Conservation (phyloP, 2,888 invertebrate genomes). For the Criorhina ranunculi region DNA sequence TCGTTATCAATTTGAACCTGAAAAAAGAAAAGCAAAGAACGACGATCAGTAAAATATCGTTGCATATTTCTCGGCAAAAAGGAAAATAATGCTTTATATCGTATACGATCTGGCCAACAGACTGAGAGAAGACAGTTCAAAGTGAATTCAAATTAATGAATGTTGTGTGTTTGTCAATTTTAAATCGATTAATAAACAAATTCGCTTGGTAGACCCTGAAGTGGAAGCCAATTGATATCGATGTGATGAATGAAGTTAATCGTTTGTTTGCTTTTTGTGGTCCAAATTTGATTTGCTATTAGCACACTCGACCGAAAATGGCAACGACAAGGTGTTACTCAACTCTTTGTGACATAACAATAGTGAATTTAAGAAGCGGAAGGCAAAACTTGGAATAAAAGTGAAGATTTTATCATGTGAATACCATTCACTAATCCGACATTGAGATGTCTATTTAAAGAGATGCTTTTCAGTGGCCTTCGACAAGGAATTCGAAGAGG, state of each 20-base stretch:
- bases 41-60: background rate
- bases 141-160: conserved; percentile 15
- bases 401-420: conserved; percentile 25
- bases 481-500: conserved; percentile 22
- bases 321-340: conserved; percentile 43
- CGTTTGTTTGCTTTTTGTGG: conserved; percentile 37
- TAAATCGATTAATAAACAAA: conserved; percentile 45
- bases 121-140: conserved; percentile 3
- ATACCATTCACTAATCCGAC: conserved; percentile 41
- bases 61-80: conserved; percentile 59
- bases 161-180: conserved; percentile 34
- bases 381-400: conserved; percentile 13
- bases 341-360: conserved; percentile 49
- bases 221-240: conserved; percentile 12
- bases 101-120: conserved; percentile 35
- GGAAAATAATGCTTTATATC: background rate
- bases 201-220: background rate
- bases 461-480: conserved; percentile 42
- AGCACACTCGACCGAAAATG: conserved; percentile 18
- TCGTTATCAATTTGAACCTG: conserved; percentile 85
- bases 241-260: conserved; percentile 14
- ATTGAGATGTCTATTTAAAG: conserved; percentile 49
- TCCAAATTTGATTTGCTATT: conserved; percentile 28
- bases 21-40: conserved; percentile 58
- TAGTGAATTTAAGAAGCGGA: conserved; percentile 18